Conservation (phyloP, 1,140 invertebrate genomes). For the Habropoda laboriosa region DNA sequence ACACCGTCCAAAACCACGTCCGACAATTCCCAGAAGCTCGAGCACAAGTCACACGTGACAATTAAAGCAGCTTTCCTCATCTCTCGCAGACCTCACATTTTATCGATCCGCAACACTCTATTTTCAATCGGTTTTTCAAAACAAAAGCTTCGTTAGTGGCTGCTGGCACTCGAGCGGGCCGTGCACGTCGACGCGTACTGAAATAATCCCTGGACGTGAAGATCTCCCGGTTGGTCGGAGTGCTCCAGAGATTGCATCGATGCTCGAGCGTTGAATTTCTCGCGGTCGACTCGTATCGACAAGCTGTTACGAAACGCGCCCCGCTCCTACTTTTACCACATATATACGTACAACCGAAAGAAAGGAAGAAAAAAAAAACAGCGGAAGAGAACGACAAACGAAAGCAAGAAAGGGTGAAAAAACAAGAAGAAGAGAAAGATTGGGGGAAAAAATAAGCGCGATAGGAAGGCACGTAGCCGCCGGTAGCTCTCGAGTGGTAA, state of each 20-base stretch:
- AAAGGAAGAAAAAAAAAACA: too few relatives aligned
- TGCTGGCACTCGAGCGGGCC: too few relatives aligned
- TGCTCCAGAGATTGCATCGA: too few relatives aligned
- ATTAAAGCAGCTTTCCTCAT: too few relatives aligned
- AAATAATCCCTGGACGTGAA: neutral
- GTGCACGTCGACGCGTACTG: too few relatives aligned
- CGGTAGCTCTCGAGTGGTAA: conserved; percentile 42
- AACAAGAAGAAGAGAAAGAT: neutral
- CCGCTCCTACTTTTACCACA: too few relatives aligned
- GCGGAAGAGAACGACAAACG: neutral
- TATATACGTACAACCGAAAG: too few relatives aligned
- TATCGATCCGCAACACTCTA: neutral
- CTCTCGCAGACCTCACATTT: too few relatives aligned
- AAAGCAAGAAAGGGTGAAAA: too few relatives aligned
- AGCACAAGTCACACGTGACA: too few relatives aligned
- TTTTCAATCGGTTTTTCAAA: neutral
- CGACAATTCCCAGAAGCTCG: neutral
- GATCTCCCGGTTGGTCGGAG: too few relatives aligned
- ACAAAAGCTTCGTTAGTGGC: neutral
- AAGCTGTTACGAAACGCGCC: neutral
- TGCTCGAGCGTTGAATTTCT: neutral
- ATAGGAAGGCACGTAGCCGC: conserved; percentile 23
- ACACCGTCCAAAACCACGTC: too few relatives aligned
- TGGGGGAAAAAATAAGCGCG: neutral
- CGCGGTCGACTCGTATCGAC: neutral